Evolutionary conservation across 1,140 invertebrate genomes (phyloP), one percentile per base, ranked within the genome.

Genomic region (Ooceraea biroi): DNA sequence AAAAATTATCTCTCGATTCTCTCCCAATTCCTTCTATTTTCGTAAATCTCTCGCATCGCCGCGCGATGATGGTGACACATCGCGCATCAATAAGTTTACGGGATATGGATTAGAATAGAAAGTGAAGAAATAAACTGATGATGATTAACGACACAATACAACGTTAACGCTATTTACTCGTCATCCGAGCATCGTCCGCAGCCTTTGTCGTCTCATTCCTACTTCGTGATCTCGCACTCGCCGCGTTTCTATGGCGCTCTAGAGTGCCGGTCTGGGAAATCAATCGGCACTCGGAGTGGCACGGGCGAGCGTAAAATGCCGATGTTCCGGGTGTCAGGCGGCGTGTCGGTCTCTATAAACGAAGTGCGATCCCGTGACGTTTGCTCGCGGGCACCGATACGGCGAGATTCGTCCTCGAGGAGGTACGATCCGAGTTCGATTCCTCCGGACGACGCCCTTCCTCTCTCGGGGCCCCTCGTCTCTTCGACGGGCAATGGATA

Each of bases 281-380:
- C 69, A 82, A 61, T 57, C 76, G 50, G 36, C 14, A 44, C 11
- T 41, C 57, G 12, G 22, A 12, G n/a, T 19, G 48, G 12, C 11
- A 60, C 61, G 76, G 74, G 63, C 36, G 83, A 48, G 52, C 91
- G 88, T 92, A 87, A 92, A 92, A 92, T 88, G 63, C 82, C 65
- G 68, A 92, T 91, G 88, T 92, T 91, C 74, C 91, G 86, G 87
- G 86, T 83, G 89, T 91, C 90, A 87, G 50, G 30, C 55, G 48
- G 19, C 17, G 72, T 74, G 30, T 48, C 41, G 63, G 44, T 83
- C 76, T 66, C 69, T 69, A 65, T 65, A 84, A 61, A 48, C n/a
- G 12, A 44, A 44, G 25, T 1, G 17, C 60, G 46, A 22, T 61
- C 46, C 25, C 68, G 69, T 65, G 76, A 84, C 63, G 48, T 46